Conservation (phyloP, 2,113 vertebrate species). For the Scalopus aquaticus region DNA sequence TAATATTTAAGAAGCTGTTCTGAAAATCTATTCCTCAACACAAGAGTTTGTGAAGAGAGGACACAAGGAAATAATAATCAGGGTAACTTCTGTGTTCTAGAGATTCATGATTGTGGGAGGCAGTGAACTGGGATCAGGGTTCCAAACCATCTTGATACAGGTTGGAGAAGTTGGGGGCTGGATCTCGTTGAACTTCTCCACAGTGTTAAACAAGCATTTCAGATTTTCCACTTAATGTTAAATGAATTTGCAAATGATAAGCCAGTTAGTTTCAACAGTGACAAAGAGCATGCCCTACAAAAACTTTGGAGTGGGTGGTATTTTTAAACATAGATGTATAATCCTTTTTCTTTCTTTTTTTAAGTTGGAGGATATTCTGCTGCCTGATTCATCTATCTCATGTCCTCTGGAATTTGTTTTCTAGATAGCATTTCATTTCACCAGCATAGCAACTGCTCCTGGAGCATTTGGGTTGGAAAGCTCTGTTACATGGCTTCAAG, state of each 20-base stretch:
- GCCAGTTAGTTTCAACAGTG: background rate
- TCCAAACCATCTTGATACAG: background rate
- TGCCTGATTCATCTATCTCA: background rate
- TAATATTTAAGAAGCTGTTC: background rate
- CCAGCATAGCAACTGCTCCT: background rate
- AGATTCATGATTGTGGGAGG: background rate
- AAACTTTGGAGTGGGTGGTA: background rate
- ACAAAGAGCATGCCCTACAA: background rate
- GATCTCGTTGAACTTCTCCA: background rate
- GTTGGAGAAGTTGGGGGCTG: background rate
- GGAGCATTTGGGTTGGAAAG: background rate
- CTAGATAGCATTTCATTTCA: background rate
- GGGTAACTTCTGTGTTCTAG: background rate
- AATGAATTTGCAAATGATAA: background rate
- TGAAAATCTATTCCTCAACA: background rate
- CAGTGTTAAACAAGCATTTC: background rate
- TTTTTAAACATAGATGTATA: background rate
- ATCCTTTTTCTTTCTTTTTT: background rate
- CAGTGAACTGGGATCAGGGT: background rate
- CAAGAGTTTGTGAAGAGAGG: background rate
- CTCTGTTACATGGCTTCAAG: background rate
- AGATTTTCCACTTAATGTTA: background rate
- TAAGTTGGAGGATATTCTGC: background rate
- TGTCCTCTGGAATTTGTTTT: background rate
- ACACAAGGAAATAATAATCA: conserved; percentile 11